Percentiles rank a stretch among this genome's conserved stretches.
Conservation (phyloP, 2,797 vertebrate species). For the Oreortyx pictus region DNA sequence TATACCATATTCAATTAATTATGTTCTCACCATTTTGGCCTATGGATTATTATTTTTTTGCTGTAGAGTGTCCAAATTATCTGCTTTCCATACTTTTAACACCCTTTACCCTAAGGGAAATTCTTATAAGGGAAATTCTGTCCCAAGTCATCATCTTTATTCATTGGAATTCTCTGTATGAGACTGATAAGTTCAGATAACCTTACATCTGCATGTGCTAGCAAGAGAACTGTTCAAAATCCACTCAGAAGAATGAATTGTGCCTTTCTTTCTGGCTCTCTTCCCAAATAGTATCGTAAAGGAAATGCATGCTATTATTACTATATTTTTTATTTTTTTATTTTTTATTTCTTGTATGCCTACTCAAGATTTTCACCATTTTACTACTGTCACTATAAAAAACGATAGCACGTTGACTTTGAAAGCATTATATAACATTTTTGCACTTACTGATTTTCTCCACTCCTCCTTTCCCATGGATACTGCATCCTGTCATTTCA, state of each 20-base stretch:
- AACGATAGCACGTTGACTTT: not conserved
- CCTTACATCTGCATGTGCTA: not conserved
- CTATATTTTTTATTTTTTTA: not conserved
- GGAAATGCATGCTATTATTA: not conserved
- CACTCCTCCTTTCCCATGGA: slow-evolving; percentile 2
- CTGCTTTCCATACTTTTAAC: not conserved
- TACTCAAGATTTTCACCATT: not conserved
- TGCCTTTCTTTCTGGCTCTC: not conserved
- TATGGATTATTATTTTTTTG: not conserved
- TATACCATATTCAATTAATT: not conserved
- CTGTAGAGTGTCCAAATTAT: not conserved
- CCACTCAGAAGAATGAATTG: not conserved
- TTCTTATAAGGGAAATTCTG: not conserved
- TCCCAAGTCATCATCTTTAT: not conserved
- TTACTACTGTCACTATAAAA: not conserved
- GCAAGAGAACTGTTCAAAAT: not conserved
- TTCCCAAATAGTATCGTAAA: not conserved
- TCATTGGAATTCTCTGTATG: not conserved
- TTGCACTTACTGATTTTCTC: not conserved
- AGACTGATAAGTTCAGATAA: not conserved
- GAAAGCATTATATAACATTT: not conserved
- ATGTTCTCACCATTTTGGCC: not conserved
- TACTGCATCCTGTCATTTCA: slow-evolving; percentile 43
- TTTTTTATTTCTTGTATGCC: not conserved
- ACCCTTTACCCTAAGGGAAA: not conserved